These are phyloP conservation scores for Apogon hyalosoma DNA, from an alignment of 2,797 vertebrate species.

Conservation along the genomic window DNA sequence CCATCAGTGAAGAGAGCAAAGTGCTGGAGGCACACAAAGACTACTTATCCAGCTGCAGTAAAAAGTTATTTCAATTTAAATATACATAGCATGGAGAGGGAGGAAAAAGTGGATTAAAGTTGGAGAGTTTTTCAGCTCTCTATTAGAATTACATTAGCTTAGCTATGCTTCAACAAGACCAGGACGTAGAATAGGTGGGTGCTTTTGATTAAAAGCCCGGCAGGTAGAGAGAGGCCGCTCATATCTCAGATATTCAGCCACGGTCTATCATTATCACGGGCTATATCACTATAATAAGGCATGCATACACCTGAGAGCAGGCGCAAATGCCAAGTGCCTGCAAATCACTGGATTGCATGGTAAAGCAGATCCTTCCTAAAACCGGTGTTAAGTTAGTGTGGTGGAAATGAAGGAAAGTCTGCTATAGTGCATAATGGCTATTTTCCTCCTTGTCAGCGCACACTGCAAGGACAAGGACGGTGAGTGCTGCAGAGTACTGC, in stretches of 20 bases:
- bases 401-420: conserved; percentile 41
- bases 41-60: conserved; percentile 87
- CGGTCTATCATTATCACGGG: conserved; percentile 72
- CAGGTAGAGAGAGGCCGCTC: conserved; percentile 66
- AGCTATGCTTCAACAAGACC: conserved; percentile 77
- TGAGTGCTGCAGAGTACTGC: not conserved
- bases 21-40: conserved; percentile 88
- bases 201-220: conserved; percentile 78
- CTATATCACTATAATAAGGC: conserved; percentile 74
- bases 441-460: conserved; percentile 65
- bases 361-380: conserved; percentile 32
- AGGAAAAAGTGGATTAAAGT: conserved; percentile 78
- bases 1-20: conserved; percentile 85
- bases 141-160: conserved; percentile 81
- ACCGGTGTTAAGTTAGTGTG: conserved; percentile 35
- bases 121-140: conserved; percentile 76
- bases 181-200: conserved; percentile 56
- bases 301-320: conserved; percentile 60
- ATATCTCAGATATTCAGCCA: conserved; percentile 72
- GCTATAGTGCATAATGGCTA: conserved; percentile 32
- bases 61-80: conserved; percentile 91
- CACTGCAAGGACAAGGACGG: conserved; percentile 64
- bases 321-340: conserved; percentile 53
- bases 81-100: conserved; percentile 89
- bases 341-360: conserved; percentile 59